Evolutionary conservation across 2,888 invertebrate species (phyloP).

Genomic region (Corbicula japonica): DNA sequence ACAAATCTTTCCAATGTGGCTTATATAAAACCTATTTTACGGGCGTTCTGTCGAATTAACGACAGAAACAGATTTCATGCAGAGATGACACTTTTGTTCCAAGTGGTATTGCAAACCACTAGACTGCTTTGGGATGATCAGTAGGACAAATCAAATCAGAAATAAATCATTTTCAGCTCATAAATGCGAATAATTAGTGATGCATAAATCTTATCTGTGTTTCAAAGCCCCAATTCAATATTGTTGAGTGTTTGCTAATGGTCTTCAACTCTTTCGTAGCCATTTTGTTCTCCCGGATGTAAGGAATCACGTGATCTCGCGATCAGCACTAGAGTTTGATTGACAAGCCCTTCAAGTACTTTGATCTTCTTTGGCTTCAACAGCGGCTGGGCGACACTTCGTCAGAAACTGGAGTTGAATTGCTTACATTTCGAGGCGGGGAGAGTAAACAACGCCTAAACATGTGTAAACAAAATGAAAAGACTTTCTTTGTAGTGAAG

Average conservation of each 20-base stretch:
- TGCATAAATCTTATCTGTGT: constrained; percentile 31
- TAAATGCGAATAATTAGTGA: constrained; percentile 3
- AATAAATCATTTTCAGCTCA: not conserved
- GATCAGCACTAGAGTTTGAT: constrained; percentile 32
- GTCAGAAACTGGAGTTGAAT: constrained; percentile 19
- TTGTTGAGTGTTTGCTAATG: constrained; percentile 40
- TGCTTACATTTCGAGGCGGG: constrained; percentile 52
- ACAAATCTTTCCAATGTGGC: no score
- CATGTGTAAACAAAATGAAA: constrained; percentile 49
- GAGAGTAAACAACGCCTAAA: constrained; percentile 58
- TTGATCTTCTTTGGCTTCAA: constrained; percentile 44
- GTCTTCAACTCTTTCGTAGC: constrained; percentile 26
- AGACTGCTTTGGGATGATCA: not conserved
- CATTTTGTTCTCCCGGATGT: constrained; percentile 24
- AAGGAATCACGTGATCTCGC: constrained; percentile 11
- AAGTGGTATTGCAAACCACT: no score
- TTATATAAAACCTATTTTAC: no score
- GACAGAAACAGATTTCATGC: no score
- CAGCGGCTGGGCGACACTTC: constrained; percentile 45
- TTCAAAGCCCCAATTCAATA: constrained; percentile 22
- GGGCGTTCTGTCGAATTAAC: no score
- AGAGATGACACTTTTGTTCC: no score
- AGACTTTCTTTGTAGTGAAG: constrained; percentile 40
- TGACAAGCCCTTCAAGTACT: constrained; percentile 48
- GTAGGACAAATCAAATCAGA: not conserved